Conservation (phyloP, 35 echinoderm and acorn worm species). For the Apostichopus japonicus region DNA sequence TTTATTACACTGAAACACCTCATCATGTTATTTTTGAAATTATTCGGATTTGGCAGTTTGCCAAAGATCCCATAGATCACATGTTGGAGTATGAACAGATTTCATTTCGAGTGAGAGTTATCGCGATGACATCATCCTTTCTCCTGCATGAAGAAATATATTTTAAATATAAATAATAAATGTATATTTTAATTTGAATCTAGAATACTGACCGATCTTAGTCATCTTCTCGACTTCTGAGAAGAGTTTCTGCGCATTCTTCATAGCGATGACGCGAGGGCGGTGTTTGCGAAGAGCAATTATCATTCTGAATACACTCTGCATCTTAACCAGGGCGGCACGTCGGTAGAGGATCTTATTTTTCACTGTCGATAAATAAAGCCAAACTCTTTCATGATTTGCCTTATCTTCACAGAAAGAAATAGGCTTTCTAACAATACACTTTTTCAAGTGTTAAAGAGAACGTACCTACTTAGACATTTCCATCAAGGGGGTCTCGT, state of each 20-base stretch:
- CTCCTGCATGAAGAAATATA: not conserved
- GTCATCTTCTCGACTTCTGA: constrained; percentile 80
- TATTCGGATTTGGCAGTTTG: too few relatives aligned
- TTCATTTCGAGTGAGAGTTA: not conserved
- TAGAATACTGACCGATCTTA: constrained; percentile 70
- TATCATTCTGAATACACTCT: constrained; percentile 83
- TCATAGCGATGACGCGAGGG: constrained; percentile 72
- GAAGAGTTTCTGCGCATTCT: constrained; percentile 61
- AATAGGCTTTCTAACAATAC: not conserved
- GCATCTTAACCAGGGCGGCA: constrained; percentile 87
- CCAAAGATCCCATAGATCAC: too few relatives aligned
- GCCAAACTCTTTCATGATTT: not conserved
- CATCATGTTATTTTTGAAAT: too few relatives aligned
- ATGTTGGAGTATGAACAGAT: too few relatives aligned
- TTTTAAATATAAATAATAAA: not conserved
- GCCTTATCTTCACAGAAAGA: not conserved
- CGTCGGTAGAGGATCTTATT: constrained; percentile 97
- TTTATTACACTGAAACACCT: too few relatives aligned
- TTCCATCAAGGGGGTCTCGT: too few relatives aligned
- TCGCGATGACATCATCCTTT: not conserved
- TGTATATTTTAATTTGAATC: not conserved
- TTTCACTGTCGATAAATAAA: constrained; percentile 73
- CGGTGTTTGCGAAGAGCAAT: constrained; percentile 82
- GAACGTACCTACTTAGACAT: too few relatives aligned
- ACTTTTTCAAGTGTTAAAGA: too few relatives aligned